Conservation (phyloP, 2,113 vertebrate species). For the Butorides virescens region DNA sequence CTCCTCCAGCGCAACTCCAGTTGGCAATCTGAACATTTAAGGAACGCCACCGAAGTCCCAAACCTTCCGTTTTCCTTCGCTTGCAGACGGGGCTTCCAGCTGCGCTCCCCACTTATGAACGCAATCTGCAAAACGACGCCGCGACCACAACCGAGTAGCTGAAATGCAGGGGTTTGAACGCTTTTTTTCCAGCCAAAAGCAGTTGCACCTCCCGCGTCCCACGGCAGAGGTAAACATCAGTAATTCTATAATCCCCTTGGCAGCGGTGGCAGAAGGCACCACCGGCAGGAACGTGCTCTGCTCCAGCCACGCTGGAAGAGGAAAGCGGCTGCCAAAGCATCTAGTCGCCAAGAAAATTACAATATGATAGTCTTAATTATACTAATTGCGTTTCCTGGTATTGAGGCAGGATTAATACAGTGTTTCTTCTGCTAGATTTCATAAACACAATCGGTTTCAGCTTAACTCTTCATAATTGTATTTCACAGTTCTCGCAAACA, state of each 20-base stretch:
- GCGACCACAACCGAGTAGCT: neutral
- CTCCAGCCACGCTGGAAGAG: neutral
- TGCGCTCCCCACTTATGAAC: neutral
- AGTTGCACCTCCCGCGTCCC: neutral
- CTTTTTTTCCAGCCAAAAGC: neutral
- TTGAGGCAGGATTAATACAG: constrained; percentile 37
- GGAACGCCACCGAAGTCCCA: neutral
- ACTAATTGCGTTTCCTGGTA: constrained; percentile 28
- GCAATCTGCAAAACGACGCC: neutral
- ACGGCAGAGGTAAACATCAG: neutral
- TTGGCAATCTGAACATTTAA: neutral
- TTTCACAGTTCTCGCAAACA: constrained; percentile 58
- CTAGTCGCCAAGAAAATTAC: constrained; percentile 35
- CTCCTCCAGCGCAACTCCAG: neutral
- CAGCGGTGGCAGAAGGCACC: neutral
- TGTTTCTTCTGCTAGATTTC: constrained; percentile 42
- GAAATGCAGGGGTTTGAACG: neutral
- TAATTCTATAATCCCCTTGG: neutral
- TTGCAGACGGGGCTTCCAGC: neutral
- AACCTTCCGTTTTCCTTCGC: neutral
- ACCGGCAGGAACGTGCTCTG: neutral
- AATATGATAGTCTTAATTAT: constrained; percentile 58
- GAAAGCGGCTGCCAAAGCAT: neutral
- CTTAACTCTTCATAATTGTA: constrained; percentile 39
- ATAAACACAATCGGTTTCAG: constrained; percentile 51